Evolutionary conservation across 1,140 invertebrate species (phyloP).

Genomic region (Adelges cooleyi): DNA sequence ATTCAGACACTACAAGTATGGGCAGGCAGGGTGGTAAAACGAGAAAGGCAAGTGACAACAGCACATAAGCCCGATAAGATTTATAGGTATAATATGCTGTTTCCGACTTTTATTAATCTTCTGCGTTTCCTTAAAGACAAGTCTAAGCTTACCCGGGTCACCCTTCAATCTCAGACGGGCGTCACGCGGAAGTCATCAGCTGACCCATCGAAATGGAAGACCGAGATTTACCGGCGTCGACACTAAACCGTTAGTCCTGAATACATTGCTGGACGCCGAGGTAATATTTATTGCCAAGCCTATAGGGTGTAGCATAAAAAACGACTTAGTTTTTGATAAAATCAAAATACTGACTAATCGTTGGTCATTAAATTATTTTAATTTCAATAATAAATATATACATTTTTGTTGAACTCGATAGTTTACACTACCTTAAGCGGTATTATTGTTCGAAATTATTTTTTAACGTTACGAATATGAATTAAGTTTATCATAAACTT

Average conservation of each 20-base stretch:
- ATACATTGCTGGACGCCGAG: constrained; percentile 81
- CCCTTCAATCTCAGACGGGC: constrained; percentile 84
- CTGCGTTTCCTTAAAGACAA: constrained; percentile 62
- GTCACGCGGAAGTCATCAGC: constrained; percentile 82
- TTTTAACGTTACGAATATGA: too few relatives aligned
- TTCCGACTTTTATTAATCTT: too few relatives aligned
- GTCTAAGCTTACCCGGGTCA: constrained; percentile 89
- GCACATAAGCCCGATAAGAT: too few relatives aligned
- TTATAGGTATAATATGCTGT: neutral
- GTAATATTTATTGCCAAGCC: too few relatives aligned
- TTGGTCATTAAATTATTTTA: too few relatives aligned
- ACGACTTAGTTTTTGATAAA: neutral
- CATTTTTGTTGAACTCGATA: too few relatives aligned
- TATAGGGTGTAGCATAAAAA: too few relatives aligned
- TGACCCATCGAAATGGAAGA: constrained; percentile 68
- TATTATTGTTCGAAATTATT: too few relatives aligned
- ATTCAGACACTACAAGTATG: constrained; percentile 42
- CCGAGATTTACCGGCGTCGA: constrained; percentile 60
- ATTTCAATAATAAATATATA: too few relatives aligned
- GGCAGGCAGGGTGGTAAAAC: constrained; percentile 42
- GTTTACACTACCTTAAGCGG: too few relatives aligned
- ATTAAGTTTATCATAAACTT: too few relatives aligned
- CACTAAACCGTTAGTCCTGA: constrained; percentile 83
- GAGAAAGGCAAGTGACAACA: constrained; percentile 71
- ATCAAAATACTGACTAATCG: too few relatives aligned